Evolutionary conservation across 2,888 invertebrate species (phyloP).

Genomic region (Fissipunctia ypsillon): DNA sequence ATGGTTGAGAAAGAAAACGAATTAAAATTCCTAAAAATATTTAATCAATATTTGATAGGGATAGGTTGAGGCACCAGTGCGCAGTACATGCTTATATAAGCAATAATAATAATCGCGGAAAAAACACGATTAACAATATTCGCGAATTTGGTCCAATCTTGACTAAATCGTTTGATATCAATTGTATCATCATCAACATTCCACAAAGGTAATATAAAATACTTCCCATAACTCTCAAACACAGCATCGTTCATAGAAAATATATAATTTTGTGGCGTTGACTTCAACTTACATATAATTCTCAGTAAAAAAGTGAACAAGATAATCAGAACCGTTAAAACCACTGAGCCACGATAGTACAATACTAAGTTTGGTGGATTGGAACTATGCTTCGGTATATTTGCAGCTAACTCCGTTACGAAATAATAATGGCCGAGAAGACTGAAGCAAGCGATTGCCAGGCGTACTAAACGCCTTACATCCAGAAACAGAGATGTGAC

Average conservation of each 20-base stretch:
- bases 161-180: conserved; percentile 36
- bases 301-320: conserved; percentile 68
- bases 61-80: conserved; percentile 68
- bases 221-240: conserved; percentile 57
- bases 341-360: conserved; percentile 72
- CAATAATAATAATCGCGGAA: conserved; percentile 52
- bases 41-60: conserved; percentile 53
- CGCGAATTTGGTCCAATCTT: conserved; percentile 71
- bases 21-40: background rate
- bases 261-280: conserved; percentile 63
- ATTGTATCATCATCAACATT: conserved; percentile 29
- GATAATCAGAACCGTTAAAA: conserved; percentile 66
- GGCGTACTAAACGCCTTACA: conserved; percentile 63
- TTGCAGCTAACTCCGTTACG: conserved; percentile 60
- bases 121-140: conserved; percentile 70
- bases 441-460: conserved; percentile 70
- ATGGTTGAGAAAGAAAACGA: background rate
- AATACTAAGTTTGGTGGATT: conserved; percentile 72
- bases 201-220: conserved; percentile 70
- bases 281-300: conserved; percentile 58
- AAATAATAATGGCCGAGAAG: conserved; percentile 72
- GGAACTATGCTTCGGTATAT: conserved; percentile 68
- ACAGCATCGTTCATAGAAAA: conserved; percentile 65
- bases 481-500: conserved; percentile 70
- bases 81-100: conserved; percentile 68